Evolutionary conservation across 2,113 vertebrate genomes (phyloP), one percentile per base, ranked within the genome.

Genomic region (Aix galericulata): DNA sequence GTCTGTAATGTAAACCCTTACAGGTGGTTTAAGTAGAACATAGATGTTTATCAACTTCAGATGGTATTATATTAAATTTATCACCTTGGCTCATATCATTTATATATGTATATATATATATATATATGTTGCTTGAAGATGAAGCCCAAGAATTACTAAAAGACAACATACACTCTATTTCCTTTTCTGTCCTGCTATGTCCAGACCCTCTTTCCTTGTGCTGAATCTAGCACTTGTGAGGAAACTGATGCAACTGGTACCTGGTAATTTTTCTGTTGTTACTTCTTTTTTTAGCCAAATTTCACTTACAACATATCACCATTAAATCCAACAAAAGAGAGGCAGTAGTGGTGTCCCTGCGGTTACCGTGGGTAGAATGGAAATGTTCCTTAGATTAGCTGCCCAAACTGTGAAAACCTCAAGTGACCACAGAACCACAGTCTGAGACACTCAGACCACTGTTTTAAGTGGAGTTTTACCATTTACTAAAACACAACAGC

Each of bases 111-210:
- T n/a, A n/a, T n/a, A n/a, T n/a, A n/a, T n/a, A n/a, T n/a, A n/a
- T n/a, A n/a, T n/a, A n/a, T n/a, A n/a, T n/a, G 46, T 9, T 26
- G 5, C 55, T 67, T 80, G 38, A 83, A 90, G 55, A 73, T 42
- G 85, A 86, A 91, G n/a, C 34, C 38, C 16, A 38, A 25, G 44
- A 88, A 69, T n/a, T 20, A 58, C 25, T 13, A 20, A 29, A 79
- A 64, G 53, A 14, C 25, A 76, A 6, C 50, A 29, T 11, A 58
- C 64, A 48, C 22, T 23, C 11, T n/a, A n/a, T n/a, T n/a, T n/a
- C n/a, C n/a, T n/a, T n/a, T n/a, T n/a, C 0, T 62, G 18, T 55
- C 44, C 44, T 34, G 34, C 60, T 29, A 17, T 0, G 2, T 10
- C 31, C 68, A 26, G 72, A 34, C 20, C 20, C 31, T 59, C 74